Evolutionary conservation across 2,888 invertebrate species (phyloP).

Genomic region (Polydrusus tereticollis): DNA sequence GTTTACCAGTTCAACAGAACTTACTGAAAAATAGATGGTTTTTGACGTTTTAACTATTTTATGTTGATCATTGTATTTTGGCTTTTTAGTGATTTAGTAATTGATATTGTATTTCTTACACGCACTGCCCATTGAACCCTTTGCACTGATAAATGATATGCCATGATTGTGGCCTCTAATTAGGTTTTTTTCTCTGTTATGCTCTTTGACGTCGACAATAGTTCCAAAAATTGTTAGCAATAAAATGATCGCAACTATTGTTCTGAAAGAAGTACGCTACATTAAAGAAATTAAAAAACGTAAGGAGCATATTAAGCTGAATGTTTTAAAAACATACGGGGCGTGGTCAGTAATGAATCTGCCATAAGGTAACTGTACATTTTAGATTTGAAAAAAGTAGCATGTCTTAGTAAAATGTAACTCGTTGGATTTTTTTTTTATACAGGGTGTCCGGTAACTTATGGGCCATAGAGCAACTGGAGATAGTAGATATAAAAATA

Average conservation of each 20-base stretch:
- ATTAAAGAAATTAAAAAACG: not conserved
- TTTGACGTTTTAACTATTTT: no score
- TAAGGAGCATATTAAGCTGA: not conserved
- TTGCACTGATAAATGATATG: constrained; percentile 20
- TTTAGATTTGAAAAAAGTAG: no score
- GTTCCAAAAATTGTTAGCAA: constrained; percentile 59
- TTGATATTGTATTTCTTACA: not conserved
- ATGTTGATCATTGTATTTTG: no score
- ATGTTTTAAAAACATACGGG: not conserved
- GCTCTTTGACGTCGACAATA: constrained; percentile 46
- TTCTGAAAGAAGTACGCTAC: constrained; percentile 49
- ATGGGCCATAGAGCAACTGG: no score
- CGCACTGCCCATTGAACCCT: not conserved
- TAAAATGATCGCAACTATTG: constrained; percentile 47
- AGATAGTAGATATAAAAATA: no score
- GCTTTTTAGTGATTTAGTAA: no score
- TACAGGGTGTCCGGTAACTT: no score
- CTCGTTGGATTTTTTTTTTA: no score
- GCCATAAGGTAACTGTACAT: no score
- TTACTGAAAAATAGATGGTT: constrained; percentile 44
- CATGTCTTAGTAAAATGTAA: no score
- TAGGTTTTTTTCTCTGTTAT: constrained; percentile 51
- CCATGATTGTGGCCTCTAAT: constrained; percentile 43
- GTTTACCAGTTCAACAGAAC: constrained; percentile 50
- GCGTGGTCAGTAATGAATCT: no score